phyloP scores from a whole-genome alignment of 2,888 invertebrate species.

The Rhagonycha fulva region DNA sequence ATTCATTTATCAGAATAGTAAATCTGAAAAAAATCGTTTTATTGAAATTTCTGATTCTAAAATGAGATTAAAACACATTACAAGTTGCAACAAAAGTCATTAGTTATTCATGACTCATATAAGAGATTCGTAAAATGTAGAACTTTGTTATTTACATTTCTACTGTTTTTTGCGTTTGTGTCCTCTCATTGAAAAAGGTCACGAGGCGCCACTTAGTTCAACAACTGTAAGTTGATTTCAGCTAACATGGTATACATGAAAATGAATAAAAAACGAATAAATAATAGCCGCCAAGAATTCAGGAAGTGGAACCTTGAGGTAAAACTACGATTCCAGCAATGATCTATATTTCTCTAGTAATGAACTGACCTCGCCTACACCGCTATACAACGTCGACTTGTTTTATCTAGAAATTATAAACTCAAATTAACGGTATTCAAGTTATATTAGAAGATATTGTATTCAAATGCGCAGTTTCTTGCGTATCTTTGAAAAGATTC shows the following conservation, averaged over 20 bases:
- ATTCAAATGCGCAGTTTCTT: not conserved
- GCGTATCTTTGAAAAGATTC: not conserved
- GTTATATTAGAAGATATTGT: not conserved
- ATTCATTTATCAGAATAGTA: no score
- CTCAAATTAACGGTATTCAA: not conserved
- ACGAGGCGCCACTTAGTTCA: not conserved
- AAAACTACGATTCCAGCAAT: slow-evolving; percentile 4
- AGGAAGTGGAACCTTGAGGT: slow-evolving; percentile 14
- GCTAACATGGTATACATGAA: not conserved
- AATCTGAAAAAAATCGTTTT: no score
- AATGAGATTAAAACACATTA: no score
- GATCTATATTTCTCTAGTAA: slow-evolving; percentile 12
- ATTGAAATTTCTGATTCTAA: no score
- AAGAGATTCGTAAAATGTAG: no score
- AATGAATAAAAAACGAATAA: not conserved
- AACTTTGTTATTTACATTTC: no score
- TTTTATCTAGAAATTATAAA: not conserved
- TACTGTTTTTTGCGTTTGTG: no score
- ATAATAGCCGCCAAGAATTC: not conserved
- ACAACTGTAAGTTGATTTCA: not conserved
- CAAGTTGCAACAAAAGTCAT: no score
- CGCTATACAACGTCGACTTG: not conserved
- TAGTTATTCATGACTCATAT: no score
- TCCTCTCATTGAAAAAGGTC: no score
- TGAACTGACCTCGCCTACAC: slow-evolving; percentile 6